These are phyloP conservation scores for Acrocephalus kingi DNA, from an alignment of 2,113 vertebrate species.

Conservation along the genomic window DNA sequence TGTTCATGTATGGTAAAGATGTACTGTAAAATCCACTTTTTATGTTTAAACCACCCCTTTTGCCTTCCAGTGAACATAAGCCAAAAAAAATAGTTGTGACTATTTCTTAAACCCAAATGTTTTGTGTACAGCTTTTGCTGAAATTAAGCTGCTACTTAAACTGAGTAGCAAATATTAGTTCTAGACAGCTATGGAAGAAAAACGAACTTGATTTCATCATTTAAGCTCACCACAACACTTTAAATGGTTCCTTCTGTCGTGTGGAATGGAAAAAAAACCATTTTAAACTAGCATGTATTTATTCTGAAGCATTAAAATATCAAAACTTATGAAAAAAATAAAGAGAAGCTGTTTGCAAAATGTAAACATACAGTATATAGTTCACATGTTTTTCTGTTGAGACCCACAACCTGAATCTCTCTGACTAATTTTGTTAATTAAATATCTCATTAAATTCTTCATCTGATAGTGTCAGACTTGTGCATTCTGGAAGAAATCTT, in stretches of 20 bases:
- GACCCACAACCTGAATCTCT: not conserved
- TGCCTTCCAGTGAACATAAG: not conserved
- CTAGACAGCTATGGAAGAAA: conserved; percentile 46
- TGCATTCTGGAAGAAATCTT: conserved; percentile 50
- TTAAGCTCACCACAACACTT: conserved; percentile 39
- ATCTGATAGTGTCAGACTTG: conserved; percentile 46
- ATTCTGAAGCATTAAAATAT: conserved; percentile 29
- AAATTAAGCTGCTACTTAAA: conserved; percentile 41
- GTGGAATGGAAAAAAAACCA: not conserved
- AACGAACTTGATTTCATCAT: not conserved
- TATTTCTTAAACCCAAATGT: conserved; percentile 15
- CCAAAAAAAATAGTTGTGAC: conserved; percentile 18
- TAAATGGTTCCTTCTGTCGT: conserved; percentile 55
- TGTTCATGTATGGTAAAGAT: not conserved
- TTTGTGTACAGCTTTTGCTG: conserved; percentile 9
- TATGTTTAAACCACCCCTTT: not conserved
- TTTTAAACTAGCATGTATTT: conserved; percentile 9
- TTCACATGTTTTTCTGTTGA: conserved; percentile 31
- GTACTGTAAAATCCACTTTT: not conserved
- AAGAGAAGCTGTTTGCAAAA: conserved; percentile 39
- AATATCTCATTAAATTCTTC: conserved; percentile 25
- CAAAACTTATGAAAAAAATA: conserved; percentile 31
- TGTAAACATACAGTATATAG: not conserved
- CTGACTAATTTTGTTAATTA: conserved; percentile 51
- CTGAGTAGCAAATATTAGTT: conserved; percentile 52